These are phyloP conservation scores for Pangasianodon gigas DNA, from an alignment of 2,113 vertebrate genomes.

Conservation along the genomic window DNA sequence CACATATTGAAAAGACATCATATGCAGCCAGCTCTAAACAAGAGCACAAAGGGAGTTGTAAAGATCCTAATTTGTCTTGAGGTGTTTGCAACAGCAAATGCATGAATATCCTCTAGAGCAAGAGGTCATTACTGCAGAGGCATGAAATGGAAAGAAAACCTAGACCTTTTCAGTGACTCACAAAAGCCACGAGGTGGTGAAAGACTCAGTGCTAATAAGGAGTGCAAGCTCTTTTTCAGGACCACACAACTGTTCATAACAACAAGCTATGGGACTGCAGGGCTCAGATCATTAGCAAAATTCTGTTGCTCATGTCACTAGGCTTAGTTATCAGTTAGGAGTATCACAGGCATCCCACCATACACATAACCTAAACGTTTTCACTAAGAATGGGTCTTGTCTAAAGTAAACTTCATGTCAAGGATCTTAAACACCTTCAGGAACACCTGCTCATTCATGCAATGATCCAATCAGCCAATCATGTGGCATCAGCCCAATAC, in stretches of 20 bases:
- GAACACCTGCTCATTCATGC: background rate
- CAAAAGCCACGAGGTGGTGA: slow-evolving; percentile 13
- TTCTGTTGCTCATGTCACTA: background rate
- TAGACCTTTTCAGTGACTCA: background rate
- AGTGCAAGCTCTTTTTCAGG: background rate
- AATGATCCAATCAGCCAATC: background rate
- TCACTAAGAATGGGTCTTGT: background rate
- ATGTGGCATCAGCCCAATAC: background rate
- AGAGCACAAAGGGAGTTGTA: background rate
- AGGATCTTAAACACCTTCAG: background rate
- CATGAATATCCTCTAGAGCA: slow-evolving; percentile 1
- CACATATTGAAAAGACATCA: slow-evolving; percentile 41
- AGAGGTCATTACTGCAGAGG: background rate
- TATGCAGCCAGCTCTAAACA: background rate
- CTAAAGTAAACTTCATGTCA: background rate
- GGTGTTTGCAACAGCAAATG: background rate
- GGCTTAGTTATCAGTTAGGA: background rate
- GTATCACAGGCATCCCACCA: background rate
- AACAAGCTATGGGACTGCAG: background rate
- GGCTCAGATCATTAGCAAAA: background rate
- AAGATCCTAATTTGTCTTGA: background rate
- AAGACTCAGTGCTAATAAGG: background rate
- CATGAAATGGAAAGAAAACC: slow-evolving; percentile 4
- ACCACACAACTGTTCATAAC: background rate
- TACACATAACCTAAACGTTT: background rate